Evolutionary conservation across 2,888 invertebrate species (phyloP).

Genomic region (Melanostoma scalare): DNA sequence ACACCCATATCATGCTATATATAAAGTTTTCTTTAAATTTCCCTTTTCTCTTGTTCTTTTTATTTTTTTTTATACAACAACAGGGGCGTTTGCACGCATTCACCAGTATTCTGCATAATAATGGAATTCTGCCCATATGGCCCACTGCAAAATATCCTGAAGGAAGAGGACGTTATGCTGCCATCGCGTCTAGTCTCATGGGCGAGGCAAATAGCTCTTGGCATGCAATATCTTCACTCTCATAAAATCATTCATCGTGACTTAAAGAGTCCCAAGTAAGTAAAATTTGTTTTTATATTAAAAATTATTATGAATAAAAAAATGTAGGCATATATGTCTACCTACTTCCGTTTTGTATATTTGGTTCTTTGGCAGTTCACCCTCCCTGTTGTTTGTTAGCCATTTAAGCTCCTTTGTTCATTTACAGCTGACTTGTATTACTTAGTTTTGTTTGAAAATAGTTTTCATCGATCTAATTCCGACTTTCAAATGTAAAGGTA

Average conservation of each 20-base stretch:
- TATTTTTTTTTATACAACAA: slow-evolving; percentile 76
- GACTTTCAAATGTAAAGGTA: not conserved
- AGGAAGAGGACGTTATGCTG: slow-evolving; percentile 91
- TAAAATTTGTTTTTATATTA: slow-evolving; percentile 73
- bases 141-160: slow-evolving; percentile 94
- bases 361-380: not conserved
- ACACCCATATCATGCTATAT: not conserved
- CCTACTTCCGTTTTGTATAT: not conserved
- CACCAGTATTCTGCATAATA: slow-evolving; percentile 96
- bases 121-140: slow-evolving; percentile 99
- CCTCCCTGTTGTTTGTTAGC: too few relatives aligned
- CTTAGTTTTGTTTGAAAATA: not conserved
- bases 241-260: slow-evolving; percentile 99
- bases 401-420: not conserved
- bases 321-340: too few relatives aligned
- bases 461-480: not conserved
- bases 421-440: slow-evolving; percentile 29
- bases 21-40: not conserved
- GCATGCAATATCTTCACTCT: slow-evolving; percentile 97
- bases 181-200: slow-evolving; percentile 94
- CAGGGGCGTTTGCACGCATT: slow-evolving; percentile 96
- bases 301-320: too few relatives aligned
- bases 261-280: slow-evolving; percentile 99
- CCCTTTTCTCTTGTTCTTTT: slow-evolving; percentile 4
- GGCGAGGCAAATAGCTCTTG: slow-evolving; percentile 97